Evolutionary conservation across 1,140 invertebrate species (phyloP), one percentile per base, ranked within the genome.

Genomic region (Papilio dardanus): DNA sequence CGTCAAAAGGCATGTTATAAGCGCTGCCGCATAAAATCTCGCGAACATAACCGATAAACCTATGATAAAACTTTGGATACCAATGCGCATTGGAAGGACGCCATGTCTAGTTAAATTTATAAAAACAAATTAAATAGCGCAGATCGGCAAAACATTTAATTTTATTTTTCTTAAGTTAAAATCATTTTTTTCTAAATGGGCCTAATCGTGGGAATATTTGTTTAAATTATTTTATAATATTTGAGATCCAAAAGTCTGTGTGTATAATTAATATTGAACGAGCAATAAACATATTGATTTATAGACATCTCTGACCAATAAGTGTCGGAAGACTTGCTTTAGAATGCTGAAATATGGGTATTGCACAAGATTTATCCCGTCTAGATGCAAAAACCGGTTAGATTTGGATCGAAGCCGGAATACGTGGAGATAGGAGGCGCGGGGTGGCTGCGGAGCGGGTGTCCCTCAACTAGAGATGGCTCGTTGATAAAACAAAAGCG

Each of bases 401-500:
- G 54, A 80, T 83, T 80, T 83, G 76, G 82, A 81, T 81, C 66
- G 77, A 74, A 81, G 79, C 81, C 86, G 87, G 88, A 90, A 86
- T 80, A 86, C 86, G 81, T 83, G 79, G 75, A 76, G 81, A 84
- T 83, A 83, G 78, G 78, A 80, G 78, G 81, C 84, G 77, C 79
- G 83, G 80, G 79, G 69, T 74, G 77, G 62, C 74, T 71, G 77
- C 73, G 79, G 74, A 71, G 80, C 71, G 79, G 74, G 80, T 46
- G 42, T 46, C 90, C 42, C 42, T 46, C 42, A 19, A n/a, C 1
- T 46, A 46, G 42, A 46, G 42, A 46, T 46, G 42, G 42, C 16
- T 19, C n/a, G 42, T 46, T 6, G 3, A 46, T 16, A 16, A n/a
- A 6, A 37, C 10, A 37, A 46, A n/a, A n/a, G 1, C 16, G 42